Evolutionary conservation across 1,140 invertebrate genomes (phyloP).

Genomic region (Drosophila albomicans): DNA sequence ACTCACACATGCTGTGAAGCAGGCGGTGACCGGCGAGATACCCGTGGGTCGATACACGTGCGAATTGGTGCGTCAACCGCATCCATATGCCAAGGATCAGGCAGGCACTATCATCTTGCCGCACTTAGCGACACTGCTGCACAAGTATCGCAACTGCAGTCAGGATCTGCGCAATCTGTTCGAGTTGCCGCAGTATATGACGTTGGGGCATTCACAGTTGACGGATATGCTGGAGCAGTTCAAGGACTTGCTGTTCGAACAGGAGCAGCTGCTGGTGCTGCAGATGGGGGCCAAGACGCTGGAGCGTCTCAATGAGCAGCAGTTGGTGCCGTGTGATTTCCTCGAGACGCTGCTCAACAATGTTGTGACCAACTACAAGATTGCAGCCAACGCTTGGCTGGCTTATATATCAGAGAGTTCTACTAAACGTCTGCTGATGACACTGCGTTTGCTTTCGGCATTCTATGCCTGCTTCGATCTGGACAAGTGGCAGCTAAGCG

Average conservation of each 20-base stretch:
- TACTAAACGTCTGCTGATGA: slow-evolving; percentile 1
- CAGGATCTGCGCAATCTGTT: slow-evolving; percentile 45
- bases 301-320: slow-evolving; percentile 10
- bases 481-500: slow-evolving; percentile 12
- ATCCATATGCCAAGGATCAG: not conserved
- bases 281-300: slow-evolving; percentile 36
- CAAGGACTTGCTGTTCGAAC: slow-evolving; percentile 25
- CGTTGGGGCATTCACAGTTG: not conserved
- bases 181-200: slow-evolving; percentile 44
- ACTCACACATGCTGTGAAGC: slow-evolving; percentile 39
- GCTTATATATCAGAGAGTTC: not conserved
- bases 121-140: slow-evolving; percentile 20
- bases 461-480: slow-evolving; percentile 53
- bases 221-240: slow-evolving; percentile 28
- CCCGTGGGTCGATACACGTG: slow-evolving; percentile 58
- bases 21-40: slow-evolving; percentile 56
- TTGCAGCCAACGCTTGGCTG: slow-evolving; percentile 17
- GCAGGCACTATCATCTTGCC: slow-evolving; percentile 31
- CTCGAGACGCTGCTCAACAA: slow-evolving; percentile 32
- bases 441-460: slow-evolving; percentile 33
- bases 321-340: not conserved
- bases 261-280: slow-evolving; percentile 13
- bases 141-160: not conserved
- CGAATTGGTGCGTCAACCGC: slow-evolving; percentile 23
- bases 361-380: slow-evolving; percentile 44